Conservation (phyloP, 2,797 vertebrate species). For the Anniella stebbinsi region DNA sequence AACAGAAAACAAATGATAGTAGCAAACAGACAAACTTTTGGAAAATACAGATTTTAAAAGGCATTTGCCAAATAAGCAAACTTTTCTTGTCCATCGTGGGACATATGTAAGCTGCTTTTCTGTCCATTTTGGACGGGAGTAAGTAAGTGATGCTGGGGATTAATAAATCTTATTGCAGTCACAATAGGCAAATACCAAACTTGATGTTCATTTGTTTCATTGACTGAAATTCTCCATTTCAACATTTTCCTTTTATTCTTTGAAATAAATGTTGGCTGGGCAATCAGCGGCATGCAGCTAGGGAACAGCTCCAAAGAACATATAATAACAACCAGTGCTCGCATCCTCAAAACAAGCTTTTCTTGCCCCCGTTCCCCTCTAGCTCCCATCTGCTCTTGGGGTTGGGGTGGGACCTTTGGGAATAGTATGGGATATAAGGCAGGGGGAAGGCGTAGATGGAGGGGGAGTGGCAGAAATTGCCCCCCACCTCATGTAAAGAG, state of each 20-base stretch:
- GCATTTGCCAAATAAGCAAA: conserved; percentile 78
- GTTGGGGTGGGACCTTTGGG: neutral
- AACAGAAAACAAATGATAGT: conserved; percentile 63
- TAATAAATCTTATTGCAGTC: conserved; percentile 75
- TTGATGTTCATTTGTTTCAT: conserved; percentile 62
- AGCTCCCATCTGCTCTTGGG: neutral
- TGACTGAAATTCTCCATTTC: conserved; percentile 36
- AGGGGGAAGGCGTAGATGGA: neutral
- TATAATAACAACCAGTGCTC: neutral
- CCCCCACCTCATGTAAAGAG: neutral
- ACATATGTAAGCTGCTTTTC: conserved; percentile 81
- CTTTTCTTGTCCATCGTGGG: conserved; percentile 49
- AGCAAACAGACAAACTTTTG: conserved; percentile 65
- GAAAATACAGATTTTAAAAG: conserved; percentile 80
- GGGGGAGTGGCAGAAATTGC: neutral
- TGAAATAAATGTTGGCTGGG: conserved; percentile 32
- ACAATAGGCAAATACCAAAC: conserved; percentile 66
- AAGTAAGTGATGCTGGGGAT: conserved; percentile 79
- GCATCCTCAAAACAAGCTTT: neutral
- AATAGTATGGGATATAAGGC: neutral
- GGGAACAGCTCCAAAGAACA: neutral
- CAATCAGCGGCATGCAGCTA: neutral
- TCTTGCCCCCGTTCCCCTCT: neutral
- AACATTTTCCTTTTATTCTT: conserved; percentile 34
- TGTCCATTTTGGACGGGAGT: conserved; percentile 77